These are phyloP conservation scores for Carassius gibelio DNA, from an alignment of 2,113 vertebrate species.

Conservation along the genomic window DNA sequence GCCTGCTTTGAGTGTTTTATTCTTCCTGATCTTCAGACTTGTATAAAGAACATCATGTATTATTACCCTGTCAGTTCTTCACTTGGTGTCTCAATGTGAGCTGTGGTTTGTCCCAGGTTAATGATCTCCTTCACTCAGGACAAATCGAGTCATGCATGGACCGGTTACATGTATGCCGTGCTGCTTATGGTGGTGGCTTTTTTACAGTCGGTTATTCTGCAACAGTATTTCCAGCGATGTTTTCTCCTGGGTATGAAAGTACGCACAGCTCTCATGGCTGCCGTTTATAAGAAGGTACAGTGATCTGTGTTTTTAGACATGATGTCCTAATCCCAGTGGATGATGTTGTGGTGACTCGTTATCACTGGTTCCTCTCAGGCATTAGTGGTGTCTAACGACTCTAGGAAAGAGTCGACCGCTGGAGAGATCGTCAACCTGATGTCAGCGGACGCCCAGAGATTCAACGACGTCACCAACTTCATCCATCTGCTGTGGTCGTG, in stretches of 20 bases:
- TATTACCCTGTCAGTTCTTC: background rate
- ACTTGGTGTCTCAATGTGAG: background rate
- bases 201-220: slow-evolving; percentile 88
- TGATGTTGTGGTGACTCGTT: background rate
- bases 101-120: slow-evolving; percentile 68
- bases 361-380: slow-evolving; percentile 72
- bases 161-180: slow-evolving; percentile 82
- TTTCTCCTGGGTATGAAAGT: slow-evolving; percentile 84
- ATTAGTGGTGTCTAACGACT: slow-evolving; percentile 81
- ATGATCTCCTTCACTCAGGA: slow-evolving; percentile 85
- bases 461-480: slow-evolving; percentile 85
- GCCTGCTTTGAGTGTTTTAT: background rate
- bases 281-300: slow-evolving; percentile 92
- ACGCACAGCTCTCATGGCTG: slow-evolving; percentile 83
- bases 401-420: slow-evolving; percentile 83
- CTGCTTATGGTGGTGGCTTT: slow-evolving; percentile 78
- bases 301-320: too few species aligned
- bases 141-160: slow-evolving; percentile 72
- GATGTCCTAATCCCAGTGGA: background rate
- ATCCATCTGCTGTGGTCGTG: slow-evolving; percentile 93
- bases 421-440: slow-evolving; percentile 96
- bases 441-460: slow-evolving; percentile 93
- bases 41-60: too few species aligned
- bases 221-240: slow-evolving; percentile 88
- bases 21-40: too few species aligned